Conservation (phyloP, 2,113 vertebrate genomes). For the Mormoops blainvillei region DNA sequence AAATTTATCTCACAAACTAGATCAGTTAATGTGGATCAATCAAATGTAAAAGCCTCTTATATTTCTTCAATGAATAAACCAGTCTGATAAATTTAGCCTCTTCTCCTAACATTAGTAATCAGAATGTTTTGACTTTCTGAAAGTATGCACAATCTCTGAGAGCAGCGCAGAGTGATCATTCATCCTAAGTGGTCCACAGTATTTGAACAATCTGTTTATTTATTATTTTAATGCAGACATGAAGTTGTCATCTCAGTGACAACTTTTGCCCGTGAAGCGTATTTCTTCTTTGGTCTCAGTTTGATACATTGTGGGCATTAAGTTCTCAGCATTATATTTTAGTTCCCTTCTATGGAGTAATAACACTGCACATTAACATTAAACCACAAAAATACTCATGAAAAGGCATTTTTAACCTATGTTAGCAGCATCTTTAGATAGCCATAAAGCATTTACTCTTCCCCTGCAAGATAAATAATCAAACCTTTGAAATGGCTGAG, state of each 20-base stretch:
- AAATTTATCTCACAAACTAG: not conserved
- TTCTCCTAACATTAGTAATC: not conserved
- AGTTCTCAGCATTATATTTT: slow-evolving; percentile 50
- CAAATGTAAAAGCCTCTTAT: not conserved
- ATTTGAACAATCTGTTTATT: slow-evolving; percentile 17
- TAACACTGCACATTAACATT: slow-evolving; percentile 62
- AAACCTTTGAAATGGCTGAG: slow-evolving; percentile 44
- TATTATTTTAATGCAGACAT: slow-evolving; percentile 59
- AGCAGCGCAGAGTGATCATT: not conserved
- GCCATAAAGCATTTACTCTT: slow-evolving; percentile 61
- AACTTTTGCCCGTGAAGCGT: slow-evolving; percentile 43
- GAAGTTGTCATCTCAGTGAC: slow-evolving; percentile 46
- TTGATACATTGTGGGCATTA: slow-evolving; percentile 57
- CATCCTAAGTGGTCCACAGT: not conserved
- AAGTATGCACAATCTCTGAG: not conserved
- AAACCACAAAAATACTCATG: slow-evolving; percentile 60
- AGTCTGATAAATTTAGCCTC: not conserved
- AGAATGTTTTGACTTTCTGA: not conserved
- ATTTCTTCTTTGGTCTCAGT: slow-evolving; percentile 65
- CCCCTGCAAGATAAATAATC: slow-evolving; percentile 48
- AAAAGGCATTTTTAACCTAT: slow-evolving; percentile 63
- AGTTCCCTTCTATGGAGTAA: slow-evolving; percentile 63
- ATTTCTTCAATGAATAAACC: not conserved
- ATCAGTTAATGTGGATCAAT: not conserved
- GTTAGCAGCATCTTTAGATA: slow-evolving; percentile 54